phyloP scores from a whole-genome alignment of 1,140 invertebrate genomes.

The honey bee (Apis mellifera) region Amel_HAv3.1 CM009941.2:8943501-8944000 shows the following conservation, averaged over 20 bases:
- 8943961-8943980: no score
- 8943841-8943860: not conserved
- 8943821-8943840: not conserved
- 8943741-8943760: conserved; percentile 26
- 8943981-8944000: no score
- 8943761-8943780: not conserved
- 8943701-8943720: conserved; percentile 13
- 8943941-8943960: no score
- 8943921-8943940: no score
- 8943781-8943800: not conserved
- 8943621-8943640: conserved; percentile 16
- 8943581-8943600: conserved; percentile 37
- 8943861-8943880: no score
- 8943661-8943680: conserved; percentile 17
- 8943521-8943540: not conserved
- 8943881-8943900: no score
- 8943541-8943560: not conserved
- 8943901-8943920: no score
- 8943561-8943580: conserved; percentile 39
- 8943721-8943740: conserved; percentile 20
- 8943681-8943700: conserved; percentile 30
- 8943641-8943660: conserved; percentile 1
- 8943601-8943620: conserved; percentile 26
- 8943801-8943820: not conserved
- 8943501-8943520: not conserved